Evolutionary conservation across 2,797 vertebrate species (phyloP).

Genomic region (Chelon auratus): DNA sequence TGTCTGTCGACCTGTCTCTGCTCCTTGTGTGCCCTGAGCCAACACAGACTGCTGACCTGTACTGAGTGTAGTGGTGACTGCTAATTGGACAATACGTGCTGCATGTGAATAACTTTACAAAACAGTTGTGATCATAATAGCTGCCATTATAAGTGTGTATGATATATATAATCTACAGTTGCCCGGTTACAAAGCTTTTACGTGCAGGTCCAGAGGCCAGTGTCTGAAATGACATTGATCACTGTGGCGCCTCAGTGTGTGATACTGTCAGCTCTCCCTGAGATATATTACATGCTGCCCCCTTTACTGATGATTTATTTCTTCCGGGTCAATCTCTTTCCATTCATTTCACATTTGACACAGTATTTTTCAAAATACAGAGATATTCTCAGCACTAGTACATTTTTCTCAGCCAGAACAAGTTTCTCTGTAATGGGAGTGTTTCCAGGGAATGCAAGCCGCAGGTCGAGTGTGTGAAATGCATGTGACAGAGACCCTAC

Average conservation of each 20-base stretch:
- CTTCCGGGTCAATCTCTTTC: slow-evolving; percentile 33
- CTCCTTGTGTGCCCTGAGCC: slow-evolving; percentile 35
- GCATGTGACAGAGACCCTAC: slow-evolving; percentile 13
- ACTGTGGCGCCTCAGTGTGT: slow-evolving; percentile 26
- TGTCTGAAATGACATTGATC: slow-evolving; percentile 50
- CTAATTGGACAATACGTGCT: slow-evolving; percentile 43
- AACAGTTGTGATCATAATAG: not conserved
- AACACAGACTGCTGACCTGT: slow-evolving; percentile 45
- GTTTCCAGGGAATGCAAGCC: slow-evolving; percentile 18
- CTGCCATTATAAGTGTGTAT: no score
- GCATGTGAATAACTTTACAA: slow-evolving; percentile 9
- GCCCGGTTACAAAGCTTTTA: not conserved
- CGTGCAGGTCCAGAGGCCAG: slow-evolving; percentile 24
- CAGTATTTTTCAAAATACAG: slow-evolving; percentile 2
- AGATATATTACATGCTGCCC: slow-evolving; percentile 30
- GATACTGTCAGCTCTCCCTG: slow-evolving; percentile 34
- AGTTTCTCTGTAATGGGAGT: not conserved
- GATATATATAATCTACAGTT: no score
- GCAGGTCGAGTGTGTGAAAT: slow-evolving; percentile 24
- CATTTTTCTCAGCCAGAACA: not conserved
- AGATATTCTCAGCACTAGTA: slow-evolving; percentile 5
- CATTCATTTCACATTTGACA: slow-evolving; percentile 19
- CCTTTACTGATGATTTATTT: slow-evolving; percentile 42
- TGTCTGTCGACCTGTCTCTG: slow-evolving; percentile 40
- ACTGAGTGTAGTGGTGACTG: not conserved